phyloP scores from a whole-genome alignment of 2,113 vertebrate genomes.

The Pavo muticus region DNA sequence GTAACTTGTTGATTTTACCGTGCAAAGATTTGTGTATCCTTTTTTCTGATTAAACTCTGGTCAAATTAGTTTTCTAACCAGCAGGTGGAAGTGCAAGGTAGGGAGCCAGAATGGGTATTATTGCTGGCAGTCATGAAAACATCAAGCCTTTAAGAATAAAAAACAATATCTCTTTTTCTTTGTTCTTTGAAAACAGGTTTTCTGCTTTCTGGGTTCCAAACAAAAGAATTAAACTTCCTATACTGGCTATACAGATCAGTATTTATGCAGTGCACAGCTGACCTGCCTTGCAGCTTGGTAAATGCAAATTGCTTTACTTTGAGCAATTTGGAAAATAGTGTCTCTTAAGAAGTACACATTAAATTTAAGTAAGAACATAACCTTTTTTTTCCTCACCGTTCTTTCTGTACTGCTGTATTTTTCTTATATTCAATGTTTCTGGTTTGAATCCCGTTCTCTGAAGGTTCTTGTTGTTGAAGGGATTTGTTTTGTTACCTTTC shows the following conservation, averaged over 20 bases:
- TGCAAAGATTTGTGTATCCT: neutral
- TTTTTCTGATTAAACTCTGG: neutral
- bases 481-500: conserved; percentile 30
- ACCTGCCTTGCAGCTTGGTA: neutral
- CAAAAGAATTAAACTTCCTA: neutral
- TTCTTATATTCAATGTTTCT: conserved; percentile 26
- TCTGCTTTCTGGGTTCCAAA: neutral
- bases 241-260: neutral
- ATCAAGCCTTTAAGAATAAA: neutral
- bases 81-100: neutral
- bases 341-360: neutral
- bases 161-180: neutral
- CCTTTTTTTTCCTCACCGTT: neutral
- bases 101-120: neutral
- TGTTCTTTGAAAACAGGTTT: neutral
- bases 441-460: neutral
- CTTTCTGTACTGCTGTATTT: conserved; percentile 4
- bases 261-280: neutral
- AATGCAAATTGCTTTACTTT: neutral
- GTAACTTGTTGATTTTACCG: neutral
- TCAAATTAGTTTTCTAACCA: neutral
- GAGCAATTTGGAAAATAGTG: neutral
- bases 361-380: conserved; percentile 1
- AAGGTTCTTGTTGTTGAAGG: neutral
- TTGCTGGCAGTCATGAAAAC: neutral